phyloP scores from a whole-genome alignment of 2,113 vertebrate species.

The Elaphurus davidianus region DNA sequence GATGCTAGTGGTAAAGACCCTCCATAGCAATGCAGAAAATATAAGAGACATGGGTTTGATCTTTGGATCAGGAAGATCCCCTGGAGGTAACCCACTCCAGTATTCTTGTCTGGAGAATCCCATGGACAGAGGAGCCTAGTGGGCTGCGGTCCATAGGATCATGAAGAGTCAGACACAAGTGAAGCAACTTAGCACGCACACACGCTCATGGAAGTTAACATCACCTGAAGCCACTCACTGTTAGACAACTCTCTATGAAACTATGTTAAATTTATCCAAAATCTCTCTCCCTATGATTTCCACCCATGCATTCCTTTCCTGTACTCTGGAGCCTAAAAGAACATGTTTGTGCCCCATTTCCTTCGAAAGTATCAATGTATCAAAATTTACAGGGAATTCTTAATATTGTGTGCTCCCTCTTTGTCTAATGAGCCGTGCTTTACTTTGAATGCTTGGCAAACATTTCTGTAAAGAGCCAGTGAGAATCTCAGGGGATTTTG shows the following conservation, averaged over 20 bases:
- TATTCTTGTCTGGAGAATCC: not conserved
- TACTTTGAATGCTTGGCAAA: not conserved
- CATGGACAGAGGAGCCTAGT: not conserved
- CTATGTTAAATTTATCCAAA: not conserved
- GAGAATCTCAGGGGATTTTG: not conserved
- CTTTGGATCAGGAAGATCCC: not conserved
- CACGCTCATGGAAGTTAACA: not conserved
- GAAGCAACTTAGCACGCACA: fast-evolving
- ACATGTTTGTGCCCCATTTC: not conserved
- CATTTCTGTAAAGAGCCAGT: not conserved
- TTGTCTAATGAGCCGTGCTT: not conserved
- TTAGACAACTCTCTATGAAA: not conserved
- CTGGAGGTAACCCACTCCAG: not conserved
- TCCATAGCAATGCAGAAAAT: not conserved
- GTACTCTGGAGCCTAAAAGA: no score
- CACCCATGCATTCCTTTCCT: not conserved
- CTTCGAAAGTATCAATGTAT: not conserved
- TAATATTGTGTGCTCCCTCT: not conserved
- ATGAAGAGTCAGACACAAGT: not conserved
- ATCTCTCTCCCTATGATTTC: no score
- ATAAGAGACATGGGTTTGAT: not conserved
- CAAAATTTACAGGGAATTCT: not conserved
- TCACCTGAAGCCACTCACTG: not conserved
- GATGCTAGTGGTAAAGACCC: not conserved
- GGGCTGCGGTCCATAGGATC: not conserved